These are phyloP conservation scores for Bufo bufo DNA, from an alignment of 2,113 vertebrate genomes.

Conservation along the genomic window DNA sequence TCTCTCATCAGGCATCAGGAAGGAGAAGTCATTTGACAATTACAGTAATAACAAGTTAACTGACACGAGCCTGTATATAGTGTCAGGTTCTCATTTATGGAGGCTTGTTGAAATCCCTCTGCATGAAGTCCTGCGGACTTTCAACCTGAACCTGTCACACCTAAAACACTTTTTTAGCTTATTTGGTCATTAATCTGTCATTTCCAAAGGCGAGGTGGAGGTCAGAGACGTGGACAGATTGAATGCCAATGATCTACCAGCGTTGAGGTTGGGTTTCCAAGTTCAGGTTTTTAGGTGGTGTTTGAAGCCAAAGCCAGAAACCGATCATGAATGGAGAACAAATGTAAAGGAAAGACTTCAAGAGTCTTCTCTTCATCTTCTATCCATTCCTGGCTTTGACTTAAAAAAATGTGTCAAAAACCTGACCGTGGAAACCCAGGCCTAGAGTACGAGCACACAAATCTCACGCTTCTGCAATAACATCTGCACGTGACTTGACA, in stretches of 20 bases:
- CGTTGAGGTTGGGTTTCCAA: no score
- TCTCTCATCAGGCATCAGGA: conserved; percentile 42
- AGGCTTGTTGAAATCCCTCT: conserved; percentile 31
- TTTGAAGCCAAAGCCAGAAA: no score
- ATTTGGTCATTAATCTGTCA: conserved; percentile 17
- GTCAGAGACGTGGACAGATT: conserved; percentile 2
- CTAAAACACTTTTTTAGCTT: conserved; percentile 7
- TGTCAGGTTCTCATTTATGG: neutral
- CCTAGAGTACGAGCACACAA: no score
- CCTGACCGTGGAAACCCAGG: no score
- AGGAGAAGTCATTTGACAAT: conserved; percentile 49
- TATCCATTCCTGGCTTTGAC: no score
- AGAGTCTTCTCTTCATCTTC: no score
- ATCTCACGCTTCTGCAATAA: no score
- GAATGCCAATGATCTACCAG: neutral
- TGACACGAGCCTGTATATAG: conserved; percentile 4
- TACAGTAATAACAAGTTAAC: conserved; percentile 40
- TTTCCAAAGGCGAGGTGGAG: neutral
- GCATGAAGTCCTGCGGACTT: neutral
- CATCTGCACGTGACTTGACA: no score
- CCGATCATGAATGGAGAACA: no score
- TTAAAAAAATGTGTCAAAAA: no score
- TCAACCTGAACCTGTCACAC: neutral
- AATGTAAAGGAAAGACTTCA: no score
- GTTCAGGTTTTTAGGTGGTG: no score